These are phyloP conservation scores for Poeciliopsis infans DNA, from an alignment of 2,797 vertebrate genomes.

Conservation along the genomic window DNA sequence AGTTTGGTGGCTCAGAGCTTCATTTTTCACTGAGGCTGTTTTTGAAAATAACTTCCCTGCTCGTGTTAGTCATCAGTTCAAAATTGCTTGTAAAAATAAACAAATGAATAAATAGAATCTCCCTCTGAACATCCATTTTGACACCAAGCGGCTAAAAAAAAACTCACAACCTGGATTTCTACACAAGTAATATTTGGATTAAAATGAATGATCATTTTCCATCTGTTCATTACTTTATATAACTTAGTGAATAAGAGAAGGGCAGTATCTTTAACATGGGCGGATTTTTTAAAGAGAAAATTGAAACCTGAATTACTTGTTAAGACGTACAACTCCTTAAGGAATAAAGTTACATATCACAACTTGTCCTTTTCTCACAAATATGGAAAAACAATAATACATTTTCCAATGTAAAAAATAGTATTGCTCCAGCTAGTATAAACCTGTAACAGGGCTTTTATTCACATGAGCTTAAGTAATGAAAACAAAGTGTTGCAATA, in stretches of 20 bases:
- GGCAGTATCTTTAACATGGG: not conserved
- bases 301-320: not conserved
- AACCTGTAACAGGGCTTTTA: not conserved
- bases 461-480: not conserved
- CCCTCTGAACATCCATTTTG: not conserved
- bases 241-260: not conserved
- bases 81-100: slow-evolving; percentile 3
- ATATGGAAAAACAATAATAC: not conserved
- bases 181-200: not conserved
- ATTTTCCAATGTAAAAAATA: not conserved
- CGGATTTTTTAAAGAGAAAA: not conserved
- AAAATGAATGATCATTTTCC: not conserved
- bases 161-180: not conserved
- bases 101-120: slow-evolving; percentile 5
- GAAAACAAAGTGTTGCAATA: not conserved
- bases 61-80: slow-evolving; percentile 1
- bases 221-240: not conserved
- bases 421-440: not conserved
- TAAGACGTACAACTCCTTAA: not conserved
- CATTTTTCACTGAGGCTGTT: not conserved
- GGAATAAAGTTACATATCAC: not conserved
- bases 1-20: slow-evolving; percentile 4
- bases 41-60: slow-evolving; percentile 1
- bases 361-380: not conserved
- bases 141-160: not conserved